Evolutionary conservation across 2,888 invertebrate genomes (phyloP).

Genomic region (Ditylenchus weischeri): DNA sequence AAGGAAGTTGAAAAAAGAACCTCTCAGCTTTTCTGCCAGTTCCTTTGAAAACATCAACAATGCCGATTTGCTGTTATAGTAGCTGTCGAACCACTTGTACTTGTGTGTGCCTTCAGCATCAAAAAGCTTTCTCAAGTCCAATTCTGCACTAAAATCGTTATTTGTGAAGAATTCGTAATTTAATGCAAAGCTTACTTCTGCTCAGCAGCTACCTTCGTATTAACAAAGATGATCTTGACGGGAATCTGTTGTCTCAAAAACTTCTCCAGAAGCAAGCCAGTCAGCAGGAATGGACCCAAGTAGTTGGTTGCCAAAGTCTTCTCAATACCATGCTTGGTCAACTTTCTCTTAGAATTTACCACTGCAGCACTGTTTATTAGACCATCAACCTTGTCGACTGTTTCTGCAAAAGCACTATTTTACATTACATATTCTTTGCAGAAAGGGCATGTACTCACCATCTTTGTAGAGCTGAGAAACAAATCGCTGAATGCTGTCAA

Average conservation of each 20-base stretch:
- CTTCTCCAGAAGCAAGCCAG: constrained; percentile 72
- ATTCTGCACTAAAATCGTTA: constrained; percentile 29
- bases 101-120: constrained; percentile 42
- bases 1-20: constrained; percentile 19
- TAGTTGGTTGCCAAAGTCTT: constrained; percentile 87
- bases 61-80: constrained; percentile 53
- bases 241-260: constrained; percentile 45
- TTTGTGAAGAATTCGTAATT: too few species aligned
- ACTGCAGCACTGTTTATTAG: constrained; percentile 55
- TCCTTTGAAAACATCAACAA: constrained; percentile 53
- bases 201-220: constrained; percentile 41
- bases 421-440: too few species aligned
- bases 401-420: too few species aligned
- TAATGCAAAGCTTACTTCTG: not conserved
- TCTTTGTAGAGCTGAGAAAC: constrained; percentile 70
- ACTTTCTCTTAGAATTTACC: constrained; percentile 42
- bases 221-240: constrained; percentile 53
- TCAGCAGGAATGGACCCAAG: constrained; percentile 86
- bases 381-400: constrained; percentile 42
- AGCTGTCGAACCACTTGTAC: constrained; percentile 52
- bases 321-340: constrained; percentile 71
- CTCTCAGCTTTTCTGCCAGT: constrained; percentile 47
- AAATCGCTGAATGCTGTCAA: constrained; percentile 70
- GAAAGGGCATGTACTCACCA: constrained; percentile 26
- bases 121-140: constrained; percentile 51